A percentile compares a stretch with the other conserved stretches of the same genome.
phyloP scores from a whole-genome alignment of 1,140 invertebrate genomes.

The Heliconius eleuchia region DNA sequence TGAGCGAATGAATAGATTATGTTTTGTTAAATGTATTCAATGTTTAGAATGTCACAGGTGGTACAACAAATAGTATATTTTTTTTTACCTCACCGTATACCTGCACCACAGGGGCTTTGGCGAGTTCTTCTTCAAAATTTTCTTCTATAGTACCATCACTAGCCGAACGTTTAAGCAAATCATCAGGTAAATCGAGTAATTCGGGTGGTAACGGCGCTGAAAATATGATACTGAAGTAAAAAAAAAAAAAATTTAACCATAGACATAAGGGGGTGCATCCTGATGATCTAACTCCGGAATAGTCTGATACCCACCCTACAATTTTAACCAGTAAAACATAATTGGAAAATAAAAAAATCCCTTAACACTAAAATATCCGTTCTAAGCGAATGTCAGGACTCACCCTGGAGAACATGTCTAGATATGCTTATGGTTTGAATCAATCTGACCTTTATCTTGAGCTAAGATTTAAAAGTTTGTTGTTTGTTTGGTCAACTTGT shows the following conservation, averaged over 20 bases:
- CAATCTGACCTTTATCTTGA: too few species aligned
- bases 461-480: too few species aligned
- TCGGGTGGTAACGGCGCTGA: slow-evolving; percentile 63
- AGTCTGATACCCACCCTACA: too few species aligned
- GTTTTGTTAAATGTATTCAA: neutral
- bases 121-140: slow-evolving; percentile 96
- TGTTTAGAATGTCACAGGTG: neutral
- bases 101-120: slow-evolving; percentile 51
- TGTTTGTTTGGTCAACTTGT: too few species aligned
- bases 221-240: slow-evolving; percentile 21
- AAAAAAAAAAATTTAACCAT: neutral
- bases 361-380: too few species aligned
- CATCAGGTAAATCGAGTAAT: slow-evolving; percentile 72
- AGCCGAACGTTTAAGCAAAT: slow-evolving; percentile 88
- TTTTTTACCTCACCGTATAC: slow-evolving; percentile 68
- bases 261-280: too few species aligned
- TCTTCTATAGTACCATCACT: slow-evolving; percentile 95
- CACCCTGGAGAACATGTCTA: too few species aligned
- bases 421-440: too few species aligned
- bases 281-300: too few species aligned
- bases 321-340: too few species aligned
- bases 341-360: too few species aligned
- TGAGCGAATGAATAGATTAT: neutral
- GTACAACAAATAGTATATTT: neutral
- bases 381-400: too few species aligned